phyloP scores from a whole-genome alignment of 2,797 vertebrate genomes.

The Choloepus didactylus region DNA sequence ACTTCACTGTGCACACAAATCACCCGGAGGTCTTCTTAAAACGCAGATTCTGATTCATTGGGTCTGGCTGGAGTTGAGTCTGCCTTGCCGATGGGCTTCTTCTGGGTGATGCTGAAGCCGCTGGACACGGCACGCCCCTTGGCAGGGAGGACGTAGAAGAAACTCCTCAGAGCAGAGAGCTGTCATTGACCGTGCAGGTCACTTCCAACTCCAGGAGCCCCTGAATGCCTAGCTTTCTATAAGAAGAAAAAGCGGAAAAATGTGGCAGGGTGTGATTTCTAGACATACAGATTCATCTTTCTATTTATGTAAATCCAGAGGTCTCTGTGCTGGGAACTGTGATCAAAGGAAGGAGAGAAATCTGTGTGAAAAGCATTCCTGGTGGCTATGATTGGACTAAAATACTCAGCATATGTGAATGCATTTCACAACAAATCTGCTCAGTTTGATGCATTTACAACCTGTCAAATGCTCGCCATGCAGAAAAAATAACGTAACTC shows the following conservation, averaged over 20 bases:
- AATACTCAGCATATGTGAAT: neutral
- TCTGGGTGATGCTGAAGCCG: neutral
- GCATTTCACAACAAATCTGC: constrained; percentile 55
- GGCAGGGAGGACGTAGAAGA: neutral
- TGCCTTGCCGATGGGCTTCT: neutral
- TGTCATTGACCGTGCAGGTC: neutral
- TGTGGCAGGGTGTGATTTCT: neutral
- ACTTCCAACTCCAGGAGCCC: neutral
- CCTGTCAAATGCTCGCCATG: constrained; percentile 52
- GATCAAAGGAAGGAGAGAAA: constrained; percentile 42
- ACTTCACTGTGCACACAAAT: neutral
- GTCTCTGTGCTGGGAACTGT: constrained; percentile 42
- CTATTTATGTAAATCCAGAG: constrained; percentile 54
- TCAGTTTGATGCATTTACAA: constrained; percentile 62
- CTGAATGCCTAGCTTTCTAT: neutral
- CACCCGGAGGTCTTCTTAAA: neutral
- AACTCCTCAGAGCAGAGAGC: neutral
- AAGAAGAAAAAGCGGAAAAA: neutral
- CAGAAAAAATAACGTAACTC: constrained; percentile 59
- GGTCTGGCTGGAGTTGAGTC: neutral
- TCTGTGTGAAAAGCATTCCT: constrained; percentile 49
- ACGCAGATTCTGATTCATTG: neutral
- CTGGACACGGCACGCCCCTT: neutral
- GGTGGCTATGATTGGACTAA: neutral
- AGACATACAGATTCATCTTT: constrained; percentile 14